Evolutionary conservation across 2,888 invertebrate species (phyloP).

Genomic region (Athalia circularis): DNA sequence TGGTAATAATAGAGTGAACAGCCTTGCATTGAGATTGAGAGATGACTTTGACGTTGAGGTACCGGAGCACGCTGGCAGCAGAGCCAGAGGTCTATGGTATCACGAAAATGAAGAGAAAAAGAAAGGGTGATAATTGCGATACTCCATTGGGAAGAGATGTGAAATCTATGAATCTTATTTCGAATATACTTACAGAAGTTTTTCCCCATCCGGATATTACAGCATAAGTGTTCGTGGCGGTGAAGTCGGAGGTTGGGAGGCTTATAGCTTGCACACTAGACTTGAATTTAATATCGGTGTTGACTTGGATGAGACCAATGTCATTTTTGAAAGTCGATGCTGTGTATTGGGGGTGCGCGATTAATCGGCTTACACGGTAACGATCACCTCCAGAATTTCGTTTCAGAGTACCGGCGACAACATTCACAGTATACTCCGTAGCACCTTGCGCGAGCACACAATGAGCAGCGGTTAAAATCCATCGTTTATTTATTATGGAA

Average conservation of each 20-base stretch:
- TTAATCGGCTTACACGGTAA: not conserved
- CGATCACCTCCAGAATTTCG: constrained; percentile 19
- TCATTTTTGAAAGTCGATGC: constrained; percentile 47
- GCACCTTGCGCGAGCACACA: constrained; percentile 75
- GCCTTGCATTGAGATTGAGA: constrained; percentile 75
- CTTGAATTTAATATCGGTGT: constrained; percentile 43
- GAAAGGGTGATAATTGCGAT: not conserved
- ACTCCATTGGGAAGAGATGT: not conserved
- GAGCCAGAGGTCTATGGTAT: constrained; percentile 72
- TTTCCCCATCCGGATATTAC: constrained; percentile 76
- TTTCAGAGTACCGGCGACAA: constrained; percentile 14
- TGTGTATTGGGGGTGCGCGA: constrained; percentile 50
- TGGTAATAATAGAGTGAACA: constrained; percentile 71
- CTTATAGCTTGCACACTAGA: constrained; percentile 71
- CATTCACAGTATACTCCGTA: not conserved
- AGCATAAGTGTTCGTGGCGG: constrained; percentile 67
- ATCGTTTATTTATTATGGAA: constrained; percentile 76
- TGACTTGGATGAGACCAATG: constrained; percentile 51
- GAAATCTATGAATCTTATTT: too few species aligned
- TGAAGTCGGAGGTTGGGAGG: constrained; percentile 69
- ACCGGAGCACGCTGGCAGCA: constrained; percentile 76
- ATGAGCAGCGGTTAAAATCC: constrained; percentile 78
- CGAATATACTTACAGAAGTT: constrained; percentile 69
- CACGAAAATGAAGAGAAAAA: not conserved
- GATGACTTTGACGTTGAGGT: constrained; percentile 76